Evolutionary conservation across 2,113 vertebrate species (phyloP).

Genomic region (Antidorcas marsupialis): DNA sequence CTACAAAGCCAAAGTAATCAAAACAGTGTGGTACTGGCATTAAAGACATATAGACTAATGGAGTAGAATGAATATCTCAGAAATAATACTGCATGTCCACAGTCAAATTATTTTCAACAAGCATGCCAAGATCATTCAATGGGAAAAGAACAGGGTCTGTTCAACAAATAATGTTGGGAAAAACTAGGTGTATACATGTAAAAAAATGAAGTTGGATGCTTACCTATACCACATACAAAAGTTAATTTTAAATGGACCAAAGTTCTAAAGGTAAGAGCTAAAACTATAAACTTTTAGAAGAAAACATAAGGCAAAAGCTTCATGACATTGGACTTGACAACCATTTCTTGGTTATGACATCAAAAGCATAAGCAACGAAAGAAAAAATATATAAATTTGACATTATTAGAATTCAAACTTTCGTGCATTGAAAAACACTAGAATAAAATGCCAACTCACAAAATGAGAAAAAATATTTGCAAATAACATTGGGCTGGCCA

Average conservation of each 20-base stretch:
- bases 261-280: background rate
- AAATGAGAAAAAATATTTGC: background rate
- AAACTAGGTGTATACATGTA: background rate
- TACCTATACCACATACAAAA: background rate
- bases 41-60: background rate
- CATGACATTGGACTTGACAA: background rate
- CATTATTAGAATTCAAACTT: background rate
- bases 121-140: background rate
- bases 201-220: background rate
- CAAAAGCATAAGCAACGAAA: background rate
- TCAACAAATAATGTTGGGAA: background rate
- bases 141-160: background rate
- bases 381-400: background rate
- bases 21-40: background rate
- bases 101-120: background rate
- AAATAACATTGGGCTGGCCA: background rate
- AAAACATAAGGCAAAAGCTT: background rate
- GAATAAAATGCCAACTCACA: background rate
- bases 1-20: background rate
- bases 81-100: background rate
- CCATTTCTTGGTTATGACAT: background rate
- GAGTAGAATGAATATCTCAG: background rate
- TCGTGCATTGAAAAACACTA: background rate
- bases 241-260: background rate
- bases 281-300: background rate